These are phyloP conservation scores for Trichogramma dendrolimi DNA, from an alignment of 2,888 invertebrate genomes.

Conservation along the genomic window DNA sequence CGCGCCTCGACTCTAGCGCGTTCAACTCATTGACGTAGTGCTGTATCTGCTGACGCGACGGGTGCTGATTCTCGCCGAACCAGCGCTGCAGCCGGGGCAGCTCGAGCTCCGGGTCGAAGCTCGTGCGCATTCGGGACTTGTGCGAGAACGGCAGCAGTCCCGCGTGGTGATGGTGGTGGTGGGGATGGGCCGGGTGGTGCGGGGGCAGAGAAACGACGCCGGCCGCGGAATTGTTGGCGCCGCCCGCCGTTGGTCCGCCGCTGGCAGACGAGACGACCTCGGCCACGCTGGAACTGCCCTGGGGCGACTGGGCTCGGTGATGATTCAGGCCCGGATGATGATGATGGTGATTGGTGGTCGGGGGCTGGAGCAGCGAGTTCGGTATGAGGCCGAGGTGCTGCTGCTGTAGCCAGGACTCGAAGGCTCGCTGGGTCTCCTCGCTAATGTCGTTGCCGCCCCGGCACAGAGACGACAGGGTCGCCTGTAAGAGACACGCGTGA, in stretches of 20 bases:
- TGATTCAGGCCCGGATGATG: slow-evolving; percentile 31
- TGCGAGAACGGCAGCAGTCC: slow-evolving; percentile 63
- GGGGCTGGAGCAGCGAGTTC: slow-evolving; percentile 43
- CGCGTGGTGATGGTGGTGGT: slow-evolving; percentile 58
- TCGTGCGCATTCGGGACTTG: slow-evolving; percentile 92
- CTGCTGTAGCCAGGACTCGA: slow-evolving; percentile 74
- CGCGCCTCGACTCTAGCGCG: slow-evolving; percentile 83
- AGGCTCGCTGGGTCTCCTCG: slow-evolving; percentile 81
- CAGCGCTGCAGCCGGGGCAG: slow-evolving; percentile 92
- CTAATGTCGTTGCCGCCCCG: slow-evolving; percentile 75
- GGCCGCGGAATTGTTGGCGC: slow-evolving; percentile 41
- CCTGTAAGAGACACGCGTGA: slow-evolving; percentile 55
- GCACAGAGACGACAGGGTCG: slow-evolving; percentile 77
- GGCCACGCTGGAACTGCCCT: not conserved
- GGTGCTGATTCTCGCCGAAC: slow-evolving; percentile 97
- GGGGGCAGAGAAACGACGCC: slow-evolving; percentile 1
- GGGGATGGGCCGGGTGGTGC: slow-evolving; percentile 15
- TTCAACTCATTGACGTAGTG: slow-evolving; percentile 93
- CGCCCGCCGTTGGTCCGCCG: slow-evolving; percentile 44
- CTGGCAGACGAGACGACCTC: slow-evolving; percentile 5
- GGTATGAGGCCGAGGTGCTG: slow-evolving; percentile 46
- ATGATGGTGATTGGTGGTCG: slow-evolving; percentile 42
- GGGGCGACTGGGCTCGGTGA: slow-evolving; percentile 18
- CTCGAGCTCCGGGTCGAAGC: slow-evolving; percentile 95
- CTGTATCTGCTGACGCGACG: slow-evolving; percentile 92